Evolutionary conservation across 1,140 invertebrate genomes (phyloP).

Genomic region (Nebria ingens): DNA sequence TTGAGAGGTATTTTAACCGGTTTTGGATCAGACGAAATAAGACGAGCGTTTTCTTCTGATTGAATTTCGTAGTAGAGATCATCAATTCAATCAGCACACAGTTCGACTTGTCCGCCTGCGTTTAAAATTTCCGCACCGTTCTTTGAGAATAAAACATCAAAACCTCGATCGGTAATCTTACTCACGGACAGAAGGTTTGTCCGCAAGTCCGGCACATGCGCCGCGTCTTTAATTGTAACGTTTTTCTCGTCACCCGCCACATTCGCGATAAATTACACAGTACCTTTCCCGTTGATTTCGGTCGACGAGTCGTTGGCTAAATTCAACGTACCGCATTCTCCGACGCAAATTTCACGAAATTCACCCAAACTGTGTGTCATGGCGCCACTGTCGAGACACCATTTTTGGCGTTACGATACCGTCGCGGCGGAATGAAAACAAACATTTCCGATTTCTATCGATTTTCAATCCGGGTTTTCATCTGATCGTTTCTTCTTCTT

Average conservation of each 20-base stretch:
- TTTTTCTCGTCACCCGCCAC: not conserved
- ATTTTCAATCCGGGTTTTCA: not conserved
- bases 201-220: slow-evolving; percentile 12
- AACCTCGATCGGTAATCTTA: slow-evolving; percentile 14
- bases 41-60: not conserved
- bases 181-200: slow-evolving; percentile 12
- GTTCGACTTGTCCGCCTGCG: not conserved
- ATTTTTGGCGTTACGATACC: not conserved
- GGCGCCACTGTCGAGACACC: not conserved
- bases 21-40: not conserved
- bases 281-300: not conserved
- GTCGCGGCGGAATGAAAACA: not conserved
- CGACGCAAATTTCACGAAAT: not conserved
- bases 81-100: not conserved
- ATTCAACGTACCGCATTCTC: not conserved
- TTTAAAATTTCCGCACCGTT: slow-evolving; percentile 12
- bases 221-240: slow-evolving; percentile 3
- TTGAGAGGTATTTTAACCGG: not conserved
- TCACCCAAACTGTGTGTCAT: not conserved
- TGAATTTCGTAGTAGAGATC: not conserved
- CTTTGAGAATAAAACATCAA: slow-evolving; percentile 12
- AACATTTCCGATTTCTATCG: not conserved
- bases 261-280: not conserved
- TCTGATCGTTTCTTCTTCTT: not conserved
- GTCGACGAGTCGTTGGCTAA: not conserved